Percentiles rank a stretch among this genome's conserved stretches.
Conservation (phyloP, 1,140 invertebrate species). For the Branchinecta lynchi region DNA sequence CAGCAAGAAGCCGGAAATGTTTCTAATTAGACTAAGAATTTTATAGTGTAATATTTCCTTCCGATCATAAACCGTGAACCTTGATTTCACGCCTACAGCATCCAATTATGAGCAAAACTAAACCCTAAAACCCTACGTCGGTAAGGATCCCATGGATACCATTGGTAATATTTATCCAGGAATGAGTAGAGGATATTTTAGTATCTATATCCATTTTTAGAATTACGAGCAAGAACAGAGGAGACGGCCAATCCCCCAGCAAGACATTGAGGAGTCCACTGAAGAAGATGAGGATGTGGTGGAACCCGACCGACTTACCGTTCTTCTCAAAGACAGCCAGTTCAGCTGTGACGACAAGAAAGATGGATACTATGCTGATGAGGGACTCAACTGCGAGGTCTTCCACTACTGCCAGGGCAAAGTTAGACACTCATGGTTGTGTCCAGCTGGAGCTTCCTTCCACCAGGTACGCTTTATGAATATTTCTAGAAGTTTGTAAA, state of each 20-base stretch:
- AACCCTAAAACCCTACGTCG: too few relatives aligned
- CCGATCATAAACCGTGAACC: too few relatives aligned
- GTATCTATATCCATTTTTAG: neutral
- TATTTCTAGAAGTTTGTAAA: too few relatives aligned
- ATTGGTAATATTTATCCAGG: too few relatives aligned
- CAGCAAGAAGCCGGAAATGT: too few relatives aligned
- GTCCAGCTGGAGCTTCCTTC: conserved; percentile 78
- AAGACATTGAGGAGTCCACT: conserved; percentile 29
- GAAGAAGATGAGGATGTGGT: conserved; percentile 59
- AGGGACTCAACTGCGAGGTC: conserved; percentile 70
- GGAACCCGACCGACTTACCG: conserved; percentile 62
- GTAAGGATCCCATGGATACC: too few relatives aligned
- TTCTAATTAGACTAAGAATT: too few relatives aligned
- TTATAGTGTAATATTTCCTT: too few relatives aligned
- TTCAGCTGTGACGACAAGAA: conserved; percentile 62
- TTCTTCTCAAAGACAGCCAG: conserved; percentile 61
- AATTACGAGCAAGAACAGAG: neutral
- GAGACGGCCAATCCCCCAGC: neutral
- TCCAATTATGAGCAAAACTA: too few relatives aligned
- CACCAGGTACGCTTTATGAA: conserved; percentile 47
- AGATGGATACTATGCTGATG: conserved; percentile 80
- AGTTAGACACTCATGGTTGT: conserved; percentile 80
- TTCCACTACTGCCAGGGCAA: conserved; percentile 88
- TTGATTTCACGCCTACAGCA: too few relatives aligned
- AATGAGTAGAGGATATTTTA: neutral